Conservation (phyloP, 2,888 invertebrate genomes). For the Andrena bicolor region DNA sequence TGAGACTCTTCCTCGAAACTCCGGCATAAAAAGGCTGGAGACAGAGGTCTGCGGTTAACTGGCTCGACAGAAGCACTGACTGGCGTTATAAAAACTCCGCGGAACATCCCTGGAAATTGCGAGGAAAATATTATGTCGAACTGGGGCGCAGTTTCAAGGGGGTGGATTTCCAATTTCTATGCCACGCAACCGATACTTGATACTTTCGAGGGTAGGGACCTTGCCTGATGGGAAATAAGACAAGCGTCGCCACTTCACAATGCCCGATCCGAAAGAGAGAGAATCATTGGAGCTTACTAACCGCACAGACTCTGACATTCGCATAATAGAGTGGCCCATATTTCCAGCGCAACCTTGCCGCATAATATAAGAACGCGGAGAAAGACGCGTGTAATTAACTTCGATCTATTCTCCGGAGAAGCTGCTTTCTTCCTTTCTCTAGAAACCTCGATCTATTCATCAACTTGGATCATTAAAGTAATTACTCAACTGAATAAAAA, state of each 20-base stretch:
- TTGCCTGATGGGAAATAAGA: not conserved
- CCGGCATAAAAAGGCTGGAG: conserved; percentile 3
- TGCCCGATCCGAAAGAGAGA: not conserved
- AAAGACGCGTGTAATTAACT: not conserved
- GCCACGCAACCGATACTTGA: not conserved
- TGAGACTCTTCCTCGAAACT: not conserved
- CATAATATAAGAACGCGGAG: conserved; percentile 1
- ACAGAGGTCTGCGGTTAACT: conserved; percentile 13
- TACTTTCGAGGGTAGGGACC: not conserved
- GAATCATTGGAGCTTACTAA: not conserved
- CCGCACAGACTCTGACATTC: not conserved
- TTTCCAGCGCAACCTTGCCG: not conserved
- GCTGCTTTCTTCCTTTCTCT: no score
- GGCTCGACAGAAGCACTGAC: conserved; percentile 1
- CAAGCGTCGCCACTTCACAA: not conserved
- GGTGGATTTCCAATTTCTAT: conserved; percentile 14
- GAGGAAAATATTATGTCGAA: conserved; percentile 9
- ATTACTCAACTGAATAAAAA: not conserved
- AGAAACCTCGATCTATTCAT: no score
- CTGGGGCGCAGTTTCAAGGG: not conserved
- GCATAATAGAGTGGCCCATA: not conserved
- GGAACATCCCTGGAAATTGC: conserved; percentile 2
- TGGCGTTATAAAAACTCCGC: conserved; percentile 5
- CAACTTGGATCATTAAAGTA: no score
- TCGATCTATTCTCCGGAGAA: no score